These are phyloP conservation scores for Chromobotia macracanthus DNA, from an alignment of 2,797 vertebrate genomes.

Conservation along the genomic window DNA sequence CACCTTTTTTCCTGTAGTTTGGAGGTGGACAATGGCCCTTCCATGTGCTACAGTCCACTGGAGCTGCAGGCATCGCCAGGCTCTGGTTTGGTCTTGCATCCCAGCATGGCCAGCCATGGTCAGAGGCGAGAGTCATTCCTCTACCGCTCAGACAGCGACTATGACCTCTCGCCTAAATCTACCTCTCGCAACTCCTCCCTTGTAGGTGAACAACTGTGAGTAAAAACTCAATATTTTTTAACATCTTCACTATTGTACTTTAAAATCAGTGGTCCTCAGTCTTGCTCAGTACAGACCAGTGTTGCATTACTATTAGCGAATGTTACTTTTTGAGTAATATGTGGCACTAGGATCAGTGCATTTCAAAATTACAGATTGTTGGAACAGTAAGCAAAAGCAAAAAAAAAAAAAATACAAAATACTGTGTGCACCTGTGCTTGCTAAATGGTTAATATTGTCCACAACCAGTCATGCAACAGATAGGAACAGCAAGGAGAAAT, in stretches of 20 bases:
- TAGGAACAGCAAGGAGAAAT: too few species aligned
- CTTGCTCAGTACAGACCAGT: too few species aligned
- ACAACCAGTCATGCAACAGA: too few species aligned
- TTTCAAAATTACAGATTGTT: too few species aligned
- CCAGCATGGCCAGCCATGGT: conserved; percentile 83
- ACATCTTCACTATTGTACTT: background rate
- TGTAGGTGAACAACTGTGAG: conserved; percentile 84
- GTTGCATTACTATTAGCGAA: too few species aligned
- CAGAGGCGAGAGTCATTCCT: conserved; percentile 94
- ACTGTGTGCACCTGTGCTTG: too few species aligned
- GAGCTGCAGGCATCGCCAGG: conserved; percentile 87
- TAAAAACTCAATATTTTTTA: background rate
- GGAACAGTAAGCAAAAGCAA: too few species aligned
- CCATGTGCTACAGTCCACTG: conserved; percentile 86
- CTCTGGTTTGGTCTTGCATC: conserved; percentile 88
- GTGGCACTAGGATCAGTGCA: too few species aligned
- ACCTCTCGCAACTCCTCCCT: conserved; percentile 95
- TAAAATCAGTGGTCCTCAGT: background rate
- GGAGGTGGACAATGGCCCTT: conserved; percentile 90
- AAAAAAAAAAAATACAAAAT: too few species aligned
- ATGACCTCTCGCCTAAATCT: conserved; percentile 94
- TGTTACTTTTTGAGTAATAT: too few species aligned
- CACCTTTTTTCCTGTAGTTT: conserved; percentile 75
- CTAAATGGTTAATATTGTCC: too few species aligned
- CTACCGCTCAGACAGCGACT: conserved; percentile 96